Base-by-base conservation (phyloP, 1,140 invertebrate genomes). In the Rhagoletis zephyria region DNA sequence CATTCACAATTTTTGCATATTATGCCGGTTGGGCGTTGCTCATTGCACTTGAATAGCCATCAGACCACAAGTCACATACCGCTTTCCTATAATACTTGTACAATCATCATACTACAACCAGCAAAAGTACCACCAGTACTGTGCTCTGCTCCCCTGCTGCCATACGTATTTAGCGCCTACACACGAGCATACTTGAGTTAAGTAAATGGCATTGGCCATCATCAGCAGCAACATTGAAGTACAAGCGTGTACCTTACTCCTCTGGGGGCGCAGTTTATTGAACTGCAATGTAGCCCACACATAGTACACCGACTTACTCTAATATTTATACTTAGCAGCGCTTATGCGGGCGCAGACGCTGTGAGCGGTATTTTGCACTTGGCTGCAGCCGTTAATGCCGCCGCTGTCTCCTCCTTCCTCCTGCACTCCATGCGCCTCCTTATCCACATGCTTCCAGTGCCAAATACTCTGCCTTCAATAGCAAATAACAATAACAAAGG, bases 161-260 rank as follows among this genome's bases (percentile, higher is more conserved):
- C 30, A 30, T 81, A n/a, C 74, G 56, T 81, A 30, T 81, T 59
- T 81, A 81, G 74, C 74, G 56, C 74, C 67, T 74, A 74, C 67
- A 74, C 42, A 74, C 42, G 7, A 7, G 45, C n/a, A 19, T 30
- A 30, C 48, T 56, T 81, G 48, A 81, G 74, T 56, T 19, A 42
- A 81, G 74, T n/a, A 42, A 51, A 81, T 59, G 74, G 74, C 74
- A 81, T 81, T 81, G 74, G 48, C 74, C 74, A 30, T 81, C 74
- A 67, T 4, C 30, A 67, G 16, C 64, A 16, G 9, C 74, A 59
- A 48, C 48, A 81, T 59, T 56, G 74, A 30, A 56, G 51, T 81
- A 19, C 74, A 48, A 48, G 10, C 51, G n/a, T 45, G 65, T 67
- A 42, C 65, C 65, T 10, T 10, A 9, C 9, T 56, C 6, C 51